Percentiles rank a stretch among this genome's conserved stretches.
These are phyloP conservation scores for Threskiornis aethiopicus DNA, from an alignment of 2,797 vertebrate species.

Conservation along the genomic window DNA sequence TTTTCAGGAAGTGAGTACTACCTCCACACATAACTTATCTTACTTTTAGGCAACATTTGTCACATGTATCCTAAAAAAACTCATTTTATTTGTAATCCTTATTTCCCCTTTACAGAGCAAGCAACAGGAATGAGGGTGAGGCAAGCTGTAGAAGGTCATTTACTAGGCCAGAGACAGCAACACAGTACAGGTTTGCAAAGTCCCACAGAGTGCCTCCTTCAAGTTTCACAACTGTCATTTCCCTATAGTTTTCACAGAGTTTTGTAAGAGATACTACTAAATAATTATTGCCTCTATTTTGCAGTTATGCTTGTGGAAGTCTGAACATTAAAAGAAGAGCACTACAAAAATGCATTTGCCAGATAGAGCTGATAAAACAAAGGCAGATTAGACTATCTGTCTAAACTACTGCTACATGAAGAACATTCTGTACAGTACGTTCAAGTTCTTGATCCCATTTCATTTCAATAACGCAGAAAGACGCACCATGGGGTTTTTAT, in stretches of 20 bases:
- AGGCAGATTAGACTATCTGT: background rate
- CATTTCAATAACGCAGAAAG: background rate
- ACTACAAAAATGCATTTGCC: background rate
- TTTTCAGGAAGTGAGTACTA: background rate
- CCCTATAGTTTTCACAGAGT: background rate
- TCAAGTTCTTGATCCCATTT: background rate
- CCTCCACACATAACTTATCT: background rate
- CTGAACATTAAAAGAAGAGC: background rate
- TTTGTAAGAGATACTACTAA: background rate
- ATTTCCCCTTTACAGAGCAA: background rate
- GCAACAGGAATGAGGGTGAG: background rate
- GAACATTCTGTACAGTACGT: background rate
- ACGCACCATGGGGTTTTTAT: background rate
- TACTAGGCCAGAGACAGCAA: background rate
- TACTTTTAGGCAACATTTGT: background rate
- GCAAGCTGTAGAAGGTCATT: background rate
- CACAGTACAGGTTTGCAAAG: background rate
- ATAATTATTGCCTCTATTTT: background rate
- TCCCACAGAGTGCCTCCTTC: background rate
- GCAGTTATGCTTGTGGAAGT: background rate
- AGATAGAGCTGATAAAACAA: background rate
- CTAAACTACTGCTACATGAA: background rate
- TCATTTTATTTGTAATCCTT: background rate
- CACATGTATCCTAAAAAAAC: background rate
- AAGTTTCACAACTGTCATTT: background rate